These are phyloP conservation scores for Trogon melanurus DNA, from an alignment of 2,113 vertebrate genomes.

Conservation along the genomic window DNA sequence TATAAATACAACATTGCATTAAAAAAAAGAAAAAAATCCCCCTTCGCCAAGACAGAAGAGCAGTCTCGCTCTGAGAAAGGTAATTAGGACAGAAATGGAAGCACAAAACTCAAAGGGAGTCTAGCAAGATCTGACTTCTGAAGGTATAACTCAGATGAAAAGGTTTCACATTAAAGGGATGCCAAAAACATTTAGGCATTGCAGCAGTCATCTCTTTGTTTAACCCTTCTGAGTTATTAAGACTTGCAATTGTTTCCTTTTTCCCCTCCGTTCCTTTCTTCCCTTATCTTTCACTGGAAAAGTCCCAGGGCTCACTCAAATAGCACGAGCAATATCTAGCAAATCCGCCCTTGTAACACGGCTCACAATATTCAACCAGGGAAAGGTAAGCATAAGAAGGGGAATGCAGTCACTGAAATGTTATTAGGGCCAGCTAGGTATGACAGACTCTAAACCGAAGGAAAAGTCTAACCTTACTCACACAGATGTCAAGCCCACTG, in stretches of 20 bases:
- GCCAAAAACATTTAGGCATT: constrained; percentile 64
- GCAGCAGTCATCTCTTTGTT: constrained; percentile 68
- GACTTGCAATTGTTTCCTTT: constrained; percentile 14
- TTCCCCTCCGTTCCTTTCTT: not conserved
- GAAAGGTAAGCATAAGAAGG: not conserved
- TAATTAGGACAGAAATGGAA: constrained; percentile 77
- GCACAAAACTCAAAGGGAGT: constrained; percentile 62
- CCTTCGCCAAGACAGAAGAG: constrained; percentile 43
- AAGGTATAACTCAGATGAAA: constrained; percentile 75
- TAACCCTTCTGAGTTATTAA: constrained; percentile 63
- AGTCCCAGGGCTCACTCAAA: not conserved
- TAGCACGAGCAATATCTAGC: not conserved
- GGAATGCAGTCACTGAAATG: not conserved
- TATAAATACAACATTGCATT: not conserved
- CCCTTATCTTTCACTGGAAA: not conserved
- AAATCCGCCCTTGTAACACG: not conserved
- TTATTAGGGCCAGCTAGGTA: not conserved
- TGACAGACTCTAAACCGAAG: not conserved
- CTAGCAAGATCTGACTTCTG: constrained; percentile 62
- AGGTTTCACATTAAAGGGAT: constrained; percentile 71
- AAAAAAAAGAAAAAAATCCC: not conserved
- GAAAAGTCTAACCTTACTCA: not conserved
- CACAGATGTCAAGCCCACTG: constrained; percentile 2
- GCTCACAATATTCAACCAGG: not conserved
- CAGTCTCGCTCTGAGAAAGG: constrained; percentile 58